Percentiles rank a stretch among this genome's conserved stretches.
Conservation (phyloP, 2,888 invertebrate genomes). For the Tachina grossa region DNA sequence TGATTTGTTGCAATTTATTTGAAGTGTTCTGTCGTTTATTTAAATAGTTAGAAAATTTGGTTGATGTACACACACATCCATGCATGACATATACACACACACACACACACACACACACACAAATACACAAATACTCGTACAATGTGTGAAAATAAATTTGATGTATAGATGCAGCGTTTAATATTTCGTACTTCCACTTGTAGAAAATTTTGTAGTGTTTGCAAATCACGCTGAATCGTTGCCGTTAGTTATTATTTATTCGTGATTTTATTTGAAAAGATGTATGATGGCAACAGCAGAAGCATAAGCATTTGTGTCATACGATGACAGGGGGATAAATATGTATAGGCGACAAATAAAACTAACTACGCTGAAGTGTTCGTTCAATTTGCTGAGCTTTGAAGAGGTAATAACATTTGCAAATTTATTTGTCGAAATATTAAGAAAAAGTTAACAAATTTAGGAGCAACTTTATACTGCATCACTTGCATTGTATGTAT, state of each 20-base stretch:
- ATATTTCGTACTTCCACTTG: constrained; percentile 2
- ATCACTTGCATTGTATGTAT: background rate
- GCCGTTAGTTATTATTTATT: constrained; percentile 48
- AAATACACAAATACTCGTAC: too few relatives aligned
- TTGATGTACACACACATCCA: constrained; percentile 5
- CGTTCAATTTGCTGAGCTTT: constrained; percentile 59
- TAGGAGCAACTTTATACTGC: background rate
- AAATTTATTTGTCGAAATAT: constrained; percentile 3
- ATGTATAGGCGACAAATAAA: background rate
- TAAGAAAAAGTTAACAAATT: background rate
- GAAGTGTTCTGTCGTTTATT: constrained; percentile 66
- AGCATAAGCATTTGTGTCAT: background rate
- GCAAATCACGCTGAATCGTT: constrained; percentile 51
- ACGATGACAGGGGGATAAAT: background rate
- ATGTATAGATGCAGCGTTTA: constrained; percentile 27
- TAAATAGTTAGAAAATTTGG: constrained; percentile 68
- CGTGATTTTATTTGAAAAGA: constrained; percentile 46
- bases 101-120: background rate
- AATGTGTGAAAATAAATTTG: constrained; percentile 16
- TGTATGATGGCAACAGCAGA: background rate
- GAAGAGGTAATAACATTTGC: constrained; percentile 41
- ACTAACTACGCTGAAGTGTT: constrained; percentile 44
- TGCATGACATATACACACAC: background rate
- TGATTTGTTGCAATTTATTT: constrained; percentile 71
- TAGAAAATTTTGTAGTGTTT: constrained; percentile 26